A percentile compares a stretch with the other conserved stretches of the same genome.
Evolutionary conservation across 1,140 invertebrate genomes (phyloP).

Genomic region (Scaptodrosophila lebanonensis): DNA sequence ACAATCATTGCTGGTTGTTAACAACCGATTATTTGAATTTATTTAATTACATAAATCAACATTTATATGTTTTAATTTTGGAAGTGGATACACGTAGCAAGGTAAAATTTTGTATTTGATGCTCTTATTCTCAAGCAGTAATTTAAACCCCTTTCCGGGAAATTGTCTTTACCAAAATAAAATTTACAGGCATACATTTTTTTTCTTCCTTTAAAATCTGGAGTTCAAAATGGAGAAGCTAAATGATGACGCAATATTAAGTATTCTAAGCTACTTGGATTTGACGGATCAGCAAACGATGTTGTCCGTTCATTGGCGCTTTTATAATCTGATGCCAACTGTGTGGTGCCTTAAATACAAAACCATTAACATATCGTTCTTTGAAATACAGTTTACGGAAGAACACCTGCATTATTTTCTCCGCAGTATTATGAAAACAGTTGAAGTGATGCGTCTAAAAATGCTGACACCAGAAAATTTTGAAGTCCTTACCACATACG

Average conservation of each 20-base stretch:
- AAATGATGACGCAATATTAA: slow-evolving; percentile 33
- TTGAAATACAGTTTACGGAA: slow-evolving; percentile 2
- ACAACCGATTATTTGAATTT: no score
- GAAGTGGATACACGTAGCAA: no score
- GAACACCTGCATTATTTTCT: slow-evolving; percentile 28
- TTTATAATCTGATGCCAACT: slow-evolving; percentile 22
- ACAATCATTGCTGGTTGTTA: no score
- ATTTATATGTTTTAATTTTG: no score
- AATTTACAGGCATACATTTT: neutral
- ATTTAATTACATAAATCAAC: no score
- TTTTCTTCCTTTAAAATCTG: neutral
- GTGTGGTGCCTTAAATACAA: slow-evolving; percentile 30
- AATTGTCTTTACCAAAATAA: no score
- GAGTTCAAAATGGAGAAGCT: slow-evolving; percentile 28
- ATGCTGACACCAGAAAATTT: slow-evolving; percentile 12
- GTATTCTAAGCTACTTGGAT: slow-evolving; percentile 34
- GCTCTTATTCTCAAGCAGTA: no score
- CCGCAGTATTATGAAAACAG: slow-evolving; percentile 10
- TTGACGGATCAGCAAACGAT: slow-evolving; percentile 23
- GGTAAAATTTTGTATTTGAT: no score
- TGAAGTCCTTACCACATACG: slow-evolving; percentile 5
- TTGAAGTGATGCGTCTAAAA: slow-evolving; percentile 13
- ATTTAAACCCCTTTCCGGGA: no score
- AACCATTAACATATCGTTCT: slow-evolving; percentile 17
- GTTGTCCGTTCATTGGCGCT: slow-evolving; percentile 24